A percentile compares a stretch with the other conserved stretches of the same genome.
These are phyloP conservation scores for Limnephilus rhombicus DNA, from an alignment of 2,888 invertebrate species.

Conservation along the genomic window DNA sequence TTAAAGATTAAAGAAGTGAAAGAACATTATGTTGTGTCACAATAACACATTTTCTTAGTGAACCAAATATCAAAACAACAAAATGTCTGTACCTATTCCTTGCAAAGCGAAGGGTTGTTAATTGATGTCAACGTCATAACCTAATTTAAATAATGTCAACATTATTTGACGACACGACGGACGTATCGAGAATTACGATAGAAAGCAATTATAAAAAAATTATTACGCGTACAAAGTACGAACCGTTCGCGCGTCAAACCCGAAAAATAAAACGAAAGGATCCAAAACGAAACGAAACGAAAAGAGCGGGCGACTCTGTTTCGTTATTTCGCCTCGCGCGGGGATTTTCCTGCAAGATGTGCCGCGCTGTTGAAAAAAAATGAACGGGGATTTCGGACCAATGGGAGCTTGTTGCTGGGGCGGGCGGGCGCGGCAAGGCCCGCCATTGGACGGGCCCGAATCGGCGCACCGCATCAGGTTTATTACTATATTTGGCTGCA, in stretches of 20 bases:
- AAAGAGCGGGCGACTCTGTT: constrained; percentile 49
- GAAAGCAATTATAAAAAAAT: constrained; percentile 40
- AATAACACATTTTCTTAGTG: neutral
- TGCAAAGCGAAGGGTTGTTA: neutral
- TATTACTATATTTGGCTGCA: constrained; percentile 77
- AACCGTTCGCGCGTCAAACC: constrained; percentile 46
- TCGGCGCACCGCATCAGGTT: constrained; percentile 69
- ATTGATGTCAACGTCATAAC: neutral
- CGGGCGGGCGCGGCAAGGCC: constrained; percentile 75
- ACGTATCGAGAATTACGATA: constrained; percentile 2
- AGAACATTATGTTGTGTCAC: neutral
- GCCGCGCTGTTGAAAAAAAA: constrained; percentile 48
- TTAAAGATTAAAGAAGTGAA: neutral
- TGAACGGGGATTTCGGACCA: constrained; percentile 70
- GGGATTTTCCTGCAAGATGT: constrained; percentile 55
- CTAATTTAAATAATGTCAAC: neutral
- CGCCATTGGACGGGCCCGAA: constrained; percentile 72
- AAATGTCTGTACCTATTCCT: neutral
- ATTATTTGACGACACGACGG: neutral
- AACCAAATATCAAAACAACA: neutral
- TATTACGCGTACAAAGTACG: neutral
- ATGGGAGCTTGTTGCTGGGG: constrained; percentile 72
- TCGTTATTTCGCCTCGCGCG: constrained; percentile 49
- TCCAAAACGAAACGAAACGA: neutral
- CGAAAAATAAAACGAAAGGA: constrained; percentile 48